Conservation (phyloP, 2,797 vertebrate species). For the Arrhamphus sclerolepis region DNA sequence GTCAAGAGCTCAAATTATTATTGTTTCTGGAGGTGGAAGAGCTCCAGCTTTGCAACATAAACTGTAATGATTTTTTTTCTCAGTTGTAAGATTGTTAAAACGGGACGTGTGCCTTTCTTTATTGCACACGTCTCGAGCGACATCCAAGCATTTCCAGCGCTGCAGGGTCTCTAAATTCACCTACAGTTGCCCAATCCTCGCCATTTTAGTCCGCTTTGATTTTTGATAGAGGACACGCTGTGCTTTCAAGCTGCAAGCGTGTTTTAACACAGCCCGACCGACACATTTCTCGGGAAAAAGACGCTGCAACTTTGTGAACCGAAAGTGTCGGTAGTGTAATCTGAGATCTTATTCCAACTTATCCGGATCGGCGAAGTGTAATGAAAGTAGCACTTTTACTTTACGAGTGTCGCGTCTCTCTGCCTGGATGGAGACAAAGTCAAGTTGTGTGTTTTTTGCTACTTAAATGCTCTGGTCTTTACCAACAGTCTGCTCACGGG, state of each 20-base stretch:
- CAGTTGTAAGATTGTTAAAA: conserved; percentile 28
- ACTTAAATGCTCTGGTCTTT: conserved; percentile 9
- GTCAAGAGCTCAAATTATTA: conserved; percentile 54
- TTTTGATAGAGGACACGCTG: conserved; percentile 70
- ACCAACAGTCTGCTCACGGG: background rate
- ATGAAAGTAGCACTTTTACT: conserved; percentile 65
- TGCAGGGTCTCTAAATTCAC: conserved; percentile 67
- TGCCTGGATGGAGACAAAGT: conserved; percentile 37
- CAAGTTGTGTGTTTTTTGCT: conserved; percentile 13
- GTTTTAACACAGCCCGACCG: background rate
- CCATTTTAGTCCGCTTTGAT: conserved; percentile 80
- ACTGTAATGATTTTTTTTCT: conserved; percentile 19
- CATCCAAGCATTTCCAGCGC: conserved; percentile 55
- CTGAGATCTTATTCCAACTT: conserved; percentile 52
- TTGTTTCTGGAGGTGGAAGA: conserved; percentile 35
- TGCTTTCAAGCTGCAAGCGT: conserved; percentile 52
- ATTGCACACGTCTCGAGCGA: conserved; percentile 53
- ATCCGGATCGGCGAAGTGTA: conserved; percentile 48
- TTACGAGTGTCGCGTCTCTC: conserved; percentile 39
- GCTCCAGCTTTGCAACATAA: conserved; percentile 9
- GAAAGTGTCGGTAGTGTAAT: conserved; percentile 1
- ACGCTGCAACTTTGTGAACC: conserved; percentile 39
- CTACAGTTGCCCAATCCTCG: conserved; percentile 78
- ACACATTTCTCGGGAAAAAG: background rate
- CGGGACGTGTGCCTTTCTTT: conserved; percentile 27